Base-by-base conservation (phyloP, 2,888 invertebrate species). In the Drosophila pseudotalamancana region DNA sequence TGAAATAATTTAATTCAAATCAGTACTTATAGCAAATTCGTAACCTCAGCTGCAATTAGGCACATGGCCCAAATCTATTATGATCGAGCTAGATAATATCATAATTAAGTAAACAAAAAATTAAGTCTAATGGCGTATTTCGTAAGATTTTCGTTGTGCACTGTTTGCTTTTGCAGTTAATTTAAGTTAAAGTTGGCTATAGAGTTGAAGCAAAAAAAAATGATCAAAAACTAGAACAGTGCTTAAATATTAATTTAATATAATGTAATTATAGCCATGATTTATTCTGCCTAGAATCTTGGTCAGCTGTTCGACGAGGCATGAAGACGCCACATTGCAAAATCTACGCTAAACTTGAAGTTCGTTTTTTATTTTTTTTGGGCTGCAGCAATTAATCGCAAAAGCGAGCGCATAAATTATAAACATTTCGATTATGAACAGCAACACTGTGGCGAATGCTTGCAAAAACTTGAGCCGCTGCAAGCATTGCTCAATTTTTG, bases 121-220 rank as follows among this genome's bases (percentile, higher is more conserved):
- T 39, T 23, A 53, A 72, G 53, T 60, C 63, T 71, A 83, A 81
- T 81, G 76, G 66, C 25, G 45, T 75, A 81, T 86, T 86, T 86
- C 87, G 67, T 85, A 86, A 86, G 82, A 74, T 73, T 72, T 25
- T 61, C 79, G 86, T 72, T 81, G 68, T 74, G 86, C 86, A 77
- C 86, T 86, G 80, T 81, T 86, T 81, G 79, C 72, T 80, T 73
- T 81, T 76, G 76, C 72, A 73, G 75, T 70, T 79, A 87, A 85
- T 87, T 84, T 77, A 79, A 61, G 64, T 67, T 48, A 32, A 18
- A 40, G 50, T 65, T 37, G 48, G 14, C 31, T 65, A 48, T 68
- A 59, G 6, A 39, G 42, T 34, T 46, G 34, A 25, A 25, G 48
- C 23, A 25, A 32, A 32, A 35, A 48, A 14, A 37, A 16, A 57